Evolutionary conservation across 2,797 vertebrate species (phyloP).

Genomic region (Apodemus agrarius): DNA sequence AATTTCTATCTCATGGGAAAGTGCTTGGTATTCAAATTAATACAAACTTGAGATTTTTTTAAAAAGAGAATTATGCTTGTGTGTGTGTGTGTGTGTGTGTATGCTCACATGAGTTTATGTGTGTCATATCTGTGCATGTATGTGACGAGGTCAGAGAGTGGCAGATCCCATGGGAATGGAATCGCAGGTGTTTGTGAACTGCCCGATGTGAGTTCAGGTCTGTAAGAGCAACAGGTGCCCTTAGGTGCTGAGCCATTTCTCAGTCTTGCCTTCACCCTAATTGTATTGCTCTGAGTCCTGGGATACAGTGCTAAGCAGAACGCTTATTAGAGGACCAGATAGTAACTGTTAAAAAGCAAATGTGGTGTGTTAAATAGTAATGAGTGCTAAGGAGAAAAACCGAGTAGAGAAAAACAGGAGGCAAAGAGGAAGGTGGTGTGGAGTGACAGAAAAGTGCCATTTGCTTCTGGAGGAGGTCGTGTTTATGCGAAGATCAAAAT

Average conservation of each 20-base stretch:
- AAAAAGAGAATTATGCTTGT: neutral
- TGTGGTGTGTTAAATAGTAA: neutral
- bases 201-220: neutral
- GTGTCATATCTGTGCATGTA: neutral
- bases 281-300: neutral
- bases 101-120: too few relatives aligned
- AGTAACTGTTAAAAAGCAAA: conserved; percentile 29
- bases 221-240: neutral
- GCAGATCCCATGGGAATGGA: neutral
- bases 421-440: neutral
- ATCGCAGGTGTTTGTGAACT: neutral
- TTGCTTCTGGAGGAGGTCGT: neutral
- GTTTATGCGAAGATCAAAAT: neutral
- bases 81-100: too few relatives aligned
- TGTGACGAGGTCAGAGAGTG: neutral
- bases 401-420: neutral
- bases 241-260: neutral
- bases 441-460: neutral
- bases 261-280: neutral
- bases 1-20: conserved; percentile 48
- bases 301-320: neutral
- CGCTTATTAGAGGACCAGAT: neutral
- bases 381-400: neutral
- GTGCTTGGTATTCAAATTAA: conserved; percentile 42
- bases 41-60: neutral